These are phyloP conservation scores for Nesidiocoris tenuis DNA, from an alignment of 2,888 invertebrate genomes.

Conservation along the genomic window DNA sequence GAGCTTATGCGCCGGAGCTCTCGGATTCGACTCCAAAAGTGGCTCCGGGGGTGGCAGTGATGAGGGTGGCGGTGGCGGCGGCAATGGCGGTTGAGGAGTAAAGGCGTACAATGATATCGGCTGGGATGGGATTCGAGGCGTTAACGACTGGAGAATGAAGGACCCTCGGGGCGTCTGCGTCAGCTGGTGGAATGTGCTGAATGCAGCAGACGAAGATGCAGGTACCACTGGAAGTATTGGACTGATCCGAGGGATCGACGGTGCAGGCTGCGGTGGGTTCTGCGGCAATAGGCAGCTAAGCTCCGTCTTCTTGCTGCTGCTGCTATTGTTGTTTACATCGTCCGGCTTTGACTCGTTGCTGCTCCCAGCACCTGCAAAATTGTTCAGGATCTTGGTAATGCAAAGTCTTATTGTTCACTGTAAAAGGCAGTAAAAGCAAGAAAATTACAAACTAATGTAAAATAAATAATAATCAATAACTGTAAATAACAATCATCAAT, in stretches of 20 bases:
- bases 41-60: slow-evolving; percentile 25
- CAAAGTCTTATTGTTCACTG: no score
- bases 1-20: slow-evolving; percentile 2
- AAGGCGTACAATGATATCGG: slow-evolving; percentile 44
- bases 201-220: slow-evolving; percentile 44
- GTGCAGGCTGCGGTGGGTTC: slow-evolving; percentile 55
- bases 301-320: slow-evolving; percentile 59
- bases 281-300: slow-evolving; percentile 65
- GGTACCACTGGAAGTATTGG: slow-evolving; percentile 46
- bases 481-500: background rate
- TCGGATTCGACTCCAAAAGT: slow-evolving; percentile 17
- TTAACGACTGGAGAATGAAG: slow-evolving; percentile 46
- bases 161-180: slow-evolving; percentile 46
- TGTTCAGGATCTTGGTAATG: no score
- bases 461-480: background rate
- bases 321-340: slow-evolving; percentile 51
- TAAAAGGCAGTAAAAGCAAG: no score
- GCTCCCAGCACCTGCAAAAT: slow-evolving; percentile 37
- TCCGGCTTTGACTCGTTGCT: slow-evolving; percentile 44
- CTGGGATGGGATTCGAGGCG: slow-evolving; percentile 44
- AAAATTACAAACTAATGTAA: no score
- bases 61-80: slow-evolving; percentile 39
- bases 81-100: slow-evolving; percentile 42
- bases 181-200: slow-evolving; percentile 46
- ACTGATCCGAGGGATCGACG: slow-evolving; percentile 24